Percentiles rank a stretch among this genome's conserved stretches.
phyloP scores from a whole-genome alignment of 2,113 vertebrate species.

The Monopterus albus region DNA sequence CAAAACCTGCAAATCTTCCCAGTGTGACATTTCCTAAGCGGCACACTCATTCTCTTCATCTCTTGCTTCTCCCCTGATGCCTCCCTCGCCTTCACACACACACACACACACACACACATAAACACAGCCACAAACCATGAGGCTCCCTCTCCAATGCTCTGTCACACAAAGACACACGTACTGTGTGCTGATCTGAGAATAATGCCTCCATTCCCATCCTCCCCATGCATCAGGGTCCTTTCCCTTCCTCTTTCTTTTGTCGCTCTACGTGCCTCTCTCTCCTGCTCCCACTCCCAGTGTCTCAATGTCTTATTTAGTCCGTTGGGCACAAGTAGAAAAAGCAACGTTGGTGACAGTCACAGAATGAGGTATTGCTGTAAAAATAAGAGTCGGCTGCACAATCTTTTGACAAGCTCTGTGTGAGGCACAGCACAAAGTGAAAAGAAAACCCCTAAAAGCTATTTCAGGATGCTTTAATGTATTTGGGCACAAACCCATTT shows the following conservation, averaged over 20 bases:
- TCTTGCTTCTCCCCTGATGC: constrained; percentile 77
- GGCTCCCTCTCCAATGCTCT: constrained; percentile 66
- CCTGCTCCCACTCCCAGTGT: constrained; percentile 66
- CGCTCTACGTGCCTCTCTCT: constrained; percentile 59
- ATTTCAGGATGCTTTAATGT: constrained; percentile 75
- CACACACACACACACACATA: constrained; percentile 56
- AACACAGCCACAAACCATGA: constrained; percentile 61
- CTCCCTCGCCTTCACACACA: constrained; percentile 53
- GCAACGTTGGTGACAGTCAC: constrained; percentile 68
- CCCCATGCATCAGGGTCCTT: constrained; percentile 67
- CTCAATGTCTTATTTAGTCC: constrained; percentile 73
- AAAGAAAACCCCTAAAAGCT: constrained; percentile 74
- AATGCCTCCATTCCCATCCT: constrained; percentile 74
- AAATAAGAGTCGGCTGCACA: constrained; percentile 71
- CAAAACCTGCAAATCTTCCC: constrained; percentile 99
- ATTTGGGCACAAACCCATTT: constrained; percentile 78
- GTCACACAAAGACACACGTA: constrained; percentile 77
- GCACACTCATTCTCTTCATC: constrained; percentile 84
- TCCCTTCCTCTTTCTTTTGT: constrained; percentile 62
- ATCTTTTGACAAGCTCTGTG: constrained; percentile 78
- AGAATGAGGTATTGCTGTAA: constrained; percentile 77
- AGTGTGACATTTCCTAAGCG: constrained; percentile 97
- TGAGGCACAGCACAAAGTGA: constrained; percentile 70
- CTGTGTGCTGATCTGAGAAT: constrained; percentile 76
- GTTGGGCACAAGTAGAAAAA: constrained; percentile 74